phyloP scores from a whole-genome alignment of 2,797 vertebrate genomes.

The Mus caroli region DNA sequence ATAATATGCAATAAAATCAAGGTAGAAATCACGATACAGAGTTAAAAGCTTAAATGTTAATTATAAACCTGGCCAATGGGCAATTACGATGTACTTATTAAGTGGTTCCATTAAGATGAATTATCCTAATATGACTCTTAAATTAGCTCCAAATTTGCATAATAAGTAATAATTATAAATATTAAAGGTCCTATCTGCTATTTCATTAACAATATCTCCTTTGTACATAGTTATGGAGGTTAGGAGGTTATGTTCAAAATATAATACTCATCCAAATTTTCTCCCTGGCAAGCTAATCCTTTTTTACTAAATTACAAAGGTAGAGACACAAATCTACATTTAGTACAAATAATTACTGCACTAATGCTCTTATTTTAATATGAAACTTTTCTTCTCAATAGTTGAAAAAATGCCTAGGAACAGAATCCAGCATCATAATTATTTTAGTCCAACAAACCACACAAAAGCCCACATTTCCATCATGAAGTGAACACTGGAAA shows the following conservation, averaged over 20 bases:
- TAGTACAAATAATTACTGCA: conserved; percentile 71
- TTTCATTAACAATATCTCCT: conserved; percentile 62
- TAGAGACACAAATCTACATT: conserved; percentile 61
- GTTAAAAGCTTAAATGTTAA: conserved; percentile 72
- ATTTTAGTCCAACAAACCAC: conserved; percentile 61
- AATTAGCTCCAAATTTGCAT: conserved; percentile 81
- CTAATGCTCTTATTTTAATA: conserved; percentile 63
- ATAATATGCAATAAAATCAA: conserved; percentile 61
- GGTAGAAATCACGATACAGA: conserved; percentile 48
- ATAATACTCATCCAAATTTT: conserved; percentile 69
- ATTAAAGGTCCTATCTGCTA: conserved; percentile 56
- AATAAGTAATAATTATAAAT: conserved; percentile 80
- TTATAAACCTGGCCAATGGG: conserved; percentile 69
- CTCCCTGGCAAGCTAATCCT: conserved; percentile 57
- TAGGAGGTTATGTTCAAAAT: conserved; percentile 69
- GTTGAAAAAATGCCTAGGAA: conserved; percentile 50
- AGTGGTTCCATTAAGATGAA: conserved; percentile 75
- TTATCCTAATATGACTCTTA: conserved; percentile 75
- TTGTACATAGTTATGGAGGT: conserved; percentile 61
- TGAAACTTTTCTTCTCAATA: conserved; percentile 63
- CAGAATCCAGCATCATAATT: conserved; percentile 47
- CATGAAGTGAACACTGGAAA: conserved; percentile 46
- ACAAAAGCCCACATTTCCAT: conserved; percentile 52
- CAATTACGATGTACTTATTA: conserved; percentile 77
- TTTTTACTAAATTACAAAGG: conserved; percentile 47